phyloP scores from a whole-genome alignment of 2,113 vertebrate genomes.

The Nothocercus julius region DNA sequence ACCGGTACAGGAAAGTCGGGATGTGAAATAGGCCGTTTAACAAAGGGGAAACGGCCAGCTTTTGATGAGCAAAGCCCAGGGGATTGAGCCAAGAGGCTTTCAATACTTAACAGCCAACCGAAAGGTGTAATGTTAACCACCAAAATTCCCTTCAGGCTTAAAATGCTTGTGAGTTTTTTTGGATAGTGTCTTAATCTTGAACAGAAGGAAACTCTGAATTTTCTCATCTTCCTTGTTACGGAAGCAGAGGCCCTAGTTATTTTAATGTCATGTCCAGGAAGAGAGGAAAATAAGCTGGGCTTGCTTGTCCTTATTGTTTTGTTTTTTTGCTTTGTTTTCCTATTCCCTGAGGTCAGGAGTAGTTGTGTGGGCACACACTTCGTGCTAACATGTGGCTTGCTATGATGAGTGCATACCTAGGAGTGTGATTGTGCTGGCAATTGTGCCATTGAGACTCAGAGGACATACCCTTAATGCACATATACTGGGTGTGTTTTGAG shows the following conservation, averaged over 20 bases:
- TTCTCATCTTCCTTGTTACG: not conserved
- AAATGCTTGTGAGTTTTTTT: not conserved
- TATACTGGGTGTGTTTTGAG: not conserved
- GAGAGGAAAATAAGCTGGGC: not conserved
- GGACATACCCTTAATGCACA: not conserved
- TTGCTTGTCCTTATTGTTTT: not conserved
- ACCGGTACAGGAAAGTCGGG: not conserved
- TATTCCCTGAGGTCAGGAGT: not conserved
- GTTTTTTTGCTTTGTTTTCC: no score
- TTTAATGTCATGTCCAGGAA: not conserved
- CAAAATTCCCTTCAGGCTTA: accelerated
- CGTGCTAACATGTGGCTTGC: not conserved
- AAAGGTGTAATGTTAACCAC: accelerated
- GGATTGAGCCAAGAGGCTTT: not conserved
- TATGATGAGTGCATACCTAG: not conserved
- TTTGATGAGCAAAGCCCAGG: not conserved
- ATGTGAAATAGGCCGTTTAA: not conserved
- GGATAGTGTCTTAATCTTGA: not conserved
- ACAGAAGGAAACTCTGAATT: not conserved
- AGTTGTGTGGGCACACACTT: accelerated
- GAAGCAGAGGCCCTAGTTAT: not conserved
- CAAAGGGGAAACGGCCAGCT: accelerated
- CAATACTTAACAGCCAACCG: not conserved
- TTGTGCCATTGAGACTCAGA: not conserved
- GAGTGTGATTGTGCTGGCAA: not conserved